These are phyloP conservation scores for Esox lucius DNA, from an alignment of 2,797 vertebrate genomes.

Conservation along the genomic window DNA sequence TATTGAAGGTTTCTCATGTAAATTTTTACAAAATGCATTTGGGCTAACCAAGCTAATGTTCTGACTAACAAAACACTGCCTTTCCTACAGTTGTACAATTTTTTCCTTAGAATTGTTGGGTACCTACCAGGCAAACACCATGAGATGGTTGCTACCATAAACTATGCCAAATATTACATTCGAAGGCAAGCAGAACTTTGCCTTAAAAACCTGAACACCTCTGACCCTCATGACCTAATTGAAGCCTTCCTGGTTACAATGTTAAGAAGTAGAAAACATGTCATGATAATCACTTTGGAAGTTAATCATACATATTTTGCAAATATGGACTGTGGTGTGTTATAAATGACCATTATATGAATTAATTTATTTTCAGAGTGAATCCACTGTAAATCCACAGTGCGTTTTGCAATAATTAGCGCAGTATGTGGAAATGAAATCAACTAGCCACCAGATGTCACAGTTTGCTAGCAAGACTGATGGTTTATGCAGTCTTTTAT, in stretches of 20 bases:
- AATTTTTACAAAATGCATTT: too few species aligned
- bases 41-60: too few species aligned
- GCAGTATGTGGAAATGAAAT: background rate
- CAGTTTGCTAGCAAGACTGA: background rate
- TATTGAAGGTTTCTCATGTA: too few species aligned
- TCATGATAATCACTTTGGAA: too few species aligned
- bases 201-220: slow-evolving; percentile 26
- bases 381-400: too few species aligned
- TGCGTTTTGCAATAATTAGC: background rate
- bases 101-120: slow-evolving; percentile 38
- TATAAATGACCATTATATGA: too few species aligned
- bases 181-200: slow-evolving; percentile 30
- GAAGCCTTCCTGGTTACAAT: slow-evolving; percentile 49
- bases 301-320: too few species aligned
- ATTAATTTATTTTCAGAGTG: too few species aligned
- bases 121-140: slow-evolving; percentile 36
- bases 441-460: background rate
- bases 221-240: slow-evolving; percentile 38
- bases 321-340: too few species aligned
- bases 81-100: slow-evolving; percentile 34
- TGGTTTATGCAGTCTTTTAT: too few species aligned
- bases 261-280: slow-evolving; percentile 35
- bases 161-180: slow-evolving; percentile 13
- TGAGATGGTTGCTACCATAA: slow-evolving; percentile 22
- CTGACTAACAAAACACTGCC: too few species aligned